These are phyloP conservation scores for Calameuta idolon DNA, from an alignment of 2,888 invertebrate species.

Conservation along the genomic window DNA sequence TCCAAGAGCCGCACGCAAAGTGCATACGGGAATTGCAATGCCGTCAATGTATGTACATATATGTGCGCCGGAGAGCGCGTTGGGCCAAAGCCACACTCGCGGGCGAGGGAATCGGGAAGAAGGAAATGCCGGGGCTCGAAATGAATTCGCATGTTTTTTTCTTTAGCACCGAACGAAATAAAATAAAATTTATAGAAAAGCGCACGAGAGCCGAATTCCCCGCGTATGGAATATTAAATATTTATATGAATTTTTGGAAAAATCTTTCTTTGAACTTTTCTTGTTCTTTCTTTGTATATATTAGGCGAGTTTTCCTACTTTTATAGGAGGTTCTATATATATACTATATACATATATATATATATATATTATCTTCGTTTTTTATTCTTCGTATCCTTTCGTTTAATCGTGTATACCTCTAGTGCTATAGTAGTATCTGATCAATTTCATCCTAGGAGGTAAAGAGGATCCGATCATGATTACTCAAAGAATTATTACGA, in stretches of 20 bases:
- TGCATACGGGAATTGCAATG: no score
- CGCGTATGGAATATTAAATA: conserved; percentile 28
- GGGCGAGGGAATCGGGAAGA: not conserved
- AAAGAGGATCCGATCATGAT: conserved; percentile 12
- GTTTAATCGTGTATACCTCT: not conserved
- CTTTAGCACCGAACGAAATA: no score
- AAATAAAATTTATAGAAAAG: not conserved
- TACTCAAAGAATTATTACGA: conserved; percentile 5
- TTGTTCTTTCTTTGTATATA: conserved; percentile 46
- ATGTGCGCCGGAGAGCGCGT: no score
- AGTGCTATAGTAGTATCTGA: conserved; percentile 13
- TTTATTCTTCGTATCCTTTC: conserved; percentile 22
- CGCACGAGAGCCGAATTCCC: conserved; percentile 20
- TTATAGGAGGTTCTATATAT: conserved; percentile 25
- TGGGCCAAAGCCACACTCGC: not conserved
- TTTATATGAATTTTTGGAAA: conserved; percentile 30
- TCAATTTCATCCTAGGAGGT: conserved; percentile 17
- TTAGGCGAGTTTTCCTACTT: conserved; percentile 50
- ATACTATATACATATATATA: no score
- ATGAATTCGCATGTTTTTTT: not conserved
- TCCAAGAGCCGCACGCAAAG: no score
- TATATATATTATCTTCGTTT: conserved; percentile 25
- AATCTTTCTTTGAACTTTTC: conserved; percentile 22
- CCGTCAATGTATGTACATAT: no score
- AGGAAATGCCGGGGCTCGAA: not conserved